Evolutionary conservation across 2,888 invertebrate genomes (phyloP).

Genomic region (Nemotelus nigrinus): DNA sequence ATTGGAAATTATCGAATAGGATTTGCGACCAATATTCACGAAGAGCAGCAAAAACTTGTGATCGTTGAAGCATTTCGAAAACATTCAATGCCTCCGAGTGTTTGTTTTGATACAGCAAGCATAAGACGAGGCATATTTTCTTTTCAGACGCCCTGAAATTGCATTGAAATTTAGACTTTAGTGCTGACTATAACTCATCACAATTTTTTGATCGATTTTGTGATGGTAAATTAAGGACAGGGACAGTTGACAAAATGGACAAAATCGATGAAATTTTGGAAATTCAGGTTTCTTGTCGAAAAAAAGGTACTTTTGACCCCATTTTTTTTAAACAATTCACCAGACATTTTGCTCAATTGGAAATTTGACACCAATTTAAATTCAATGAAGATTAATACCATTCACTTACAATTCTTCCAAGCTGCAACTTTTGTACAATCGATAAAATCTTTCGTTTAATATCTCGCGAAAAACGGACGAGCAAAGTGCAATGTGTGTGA

Average conservation of each 20-base stretch:
- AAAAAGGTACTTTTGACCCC: too few relatives aligned
- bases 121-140: slow-evolving; percentile 43
- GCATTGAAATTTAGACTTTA: too few relatives aligned
- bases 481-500: slow-evolving; percentile 60
- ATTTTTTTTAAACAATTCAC: too few relatives aligned
- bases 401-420: neutral
- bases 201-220: too few relatives aligned
- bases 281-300: too few relatives aligned
- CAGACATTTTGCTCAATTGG: too few relatives aligned
- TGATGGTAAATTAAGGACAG: too few relatives aligned
- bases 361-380: too few relatives aligned
- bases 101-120: slow-evolving; percentile 42
- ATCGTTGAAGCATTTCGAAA: slow-evolving; percentile 56
- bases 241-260: too few relatives aligned
- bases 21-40: slow-evolving; percentile 44
- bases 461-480: slow-evolving; percentile 62
- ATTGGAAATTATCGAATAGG: slow-evolving; percentile 49
- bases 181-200: too few relatives aligned
- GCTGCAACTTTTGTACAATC: neutral
- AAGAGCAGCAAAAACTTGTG: slow-evolving; percentile 52
- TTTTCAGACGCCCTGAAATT: slow-evolving; percentile 24
- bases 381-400: neutral
- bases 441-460: slow-evolving; percentile 55
- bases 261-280: too few relatives aligned
- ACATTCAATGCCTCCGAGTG: slow-evolving; percentile 5